A percentile compares a stretch with the other conserved stretches of the same genome.
These are phyloP conservation scores for Lordiphosa collinella DNA, from an alignment of 1,140 invertebrate species.

Conservation along the genomic window DNA sequence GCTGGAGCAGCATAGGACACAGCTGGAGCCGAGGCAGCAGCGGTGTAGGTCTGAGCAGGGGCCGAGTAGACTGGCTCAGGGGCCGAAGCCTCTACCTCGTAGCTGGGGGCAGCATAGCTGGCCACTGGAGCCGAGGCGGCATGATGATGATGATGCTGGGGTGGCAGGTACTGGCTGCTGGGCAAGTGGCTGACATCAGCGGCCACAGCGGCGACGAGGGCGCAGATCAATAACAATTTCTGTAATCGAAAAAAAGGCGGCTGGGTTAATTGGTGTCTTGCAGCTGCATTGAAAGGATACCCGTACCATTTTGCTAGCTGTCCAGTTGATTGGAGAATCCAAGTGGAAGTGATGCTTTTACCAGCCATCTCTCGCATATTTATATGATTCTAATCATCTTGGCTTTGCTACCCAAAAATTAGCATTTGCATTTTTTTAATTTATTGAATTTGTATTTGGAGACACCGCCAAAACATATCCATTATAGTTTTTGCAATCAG, in stretches of 20 bases:
- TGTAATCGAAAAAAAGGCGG: conserved; percentile 21
- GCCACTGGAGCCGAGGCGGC: conserved; percentile 30
- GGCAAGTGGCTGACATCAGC: conserved; percentile 73
- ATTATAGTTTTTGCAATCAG: conserved; percentile 73
- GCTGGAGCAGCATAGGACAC: conserved; percentile 32
- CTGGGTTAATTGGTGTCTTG: conserved; percentile 15
- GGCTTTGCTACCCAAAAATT: conserved; percentile 46
- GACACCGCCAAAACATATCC: conserved; percentile 62
- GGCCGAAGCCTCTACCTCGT: too few species aligned
- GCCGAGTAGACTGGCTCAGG: conserved; percentile 23
- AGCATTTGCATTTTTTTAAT: conserved; percentile 66
- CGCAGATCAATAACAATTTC: conserved; percentile 71
- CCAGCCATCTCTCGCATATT: conserved; percentile 49
- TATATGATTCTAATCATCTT: conserved; percentile 69
- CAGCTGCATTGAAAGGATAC: not conserved
- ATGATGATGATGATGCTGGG: conserved; percentile 8
- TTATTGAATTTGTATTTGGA: conserved; percentile 67
- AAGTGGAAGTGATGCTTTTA: conserved; percentile 69
- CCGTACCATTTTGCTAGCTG: conserved; percentile 69
- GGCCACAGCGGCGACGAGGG: conserved; percentile 59
- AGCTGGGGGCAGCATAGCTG: conserved; percentile 17
- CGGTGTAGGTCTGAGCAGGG: conserved; percentile 26
- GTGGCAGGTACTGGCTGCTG: conserved; percentile 62
- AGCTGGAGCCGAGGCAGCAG: conserved; percentile 30
- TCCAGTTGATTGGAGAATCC: conserved; percentile 65